A percentile compares a stretch with the other conserved stretches of the same genome.
Evolutionary conservation across 1,140 invertebrate genomes (phyloP).

Genomic region (Bombus superbus): DNA sequence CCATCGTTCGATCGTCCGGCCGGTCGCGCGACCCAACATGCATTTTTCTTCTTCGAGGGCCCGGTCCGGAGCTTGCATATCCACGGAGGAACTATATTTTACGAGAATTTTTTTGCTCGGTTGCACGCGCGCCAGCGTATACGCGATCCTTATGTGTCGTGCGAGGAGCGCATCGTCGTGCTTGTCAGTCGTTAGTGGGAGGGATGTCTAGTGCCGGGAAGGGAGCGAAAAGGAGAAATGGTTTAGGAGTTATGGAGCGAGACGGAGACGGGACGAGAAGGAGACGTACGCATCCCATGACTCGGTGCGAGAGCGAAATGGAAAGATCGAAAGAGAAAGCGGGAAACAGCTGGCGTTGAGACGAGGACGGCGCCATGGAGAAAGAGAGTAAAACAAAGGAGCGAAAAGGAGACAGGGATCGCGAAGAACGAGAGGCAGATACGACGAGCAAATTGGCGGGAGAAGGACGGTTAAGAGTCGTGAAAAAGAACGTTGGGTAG

Average conservation of each 20-base stretch:
- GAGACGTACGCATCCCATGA: background rate
- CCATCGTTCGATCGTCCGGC: slow-evolving; percentile 8
- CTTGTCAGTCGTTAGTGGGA: slow-evolving; percentile 44
- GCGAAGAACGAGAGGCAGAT: background rate
- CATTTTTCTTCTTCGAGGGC: slow-evolving; percentile 46
- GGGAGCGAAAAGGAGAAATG: slow-evolving; percentile 25
- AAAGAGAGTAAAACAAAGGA: slow-evolving; percentile 36
- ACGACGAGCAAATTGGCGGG: background rate
- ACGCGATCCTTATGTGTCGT: slow-evolving; percentile 65
- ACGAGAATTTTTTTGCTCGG: slow-evolving; percentile 36
- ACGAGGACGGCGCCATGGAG: slow-evolving; percentile 23
- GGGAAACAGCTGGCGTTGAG: background rate
- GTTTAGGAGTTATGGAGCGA: background rate
- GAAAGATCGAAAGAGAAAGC: slow-evolving; percentile 7
- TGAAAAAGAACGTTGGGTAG: slow-evolving; percentile 28
- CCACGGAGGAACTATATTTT: slow-evolving; percentile 61
- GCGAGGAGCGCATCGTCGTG: slow-evolving; percentile 49
- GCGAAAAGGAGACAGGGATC: slow-evolving; percentile 8
- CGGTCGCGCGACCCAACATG: slow-evolving; percentile 38
- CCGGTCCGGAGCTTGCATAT: slow-evolving; percentile 18
- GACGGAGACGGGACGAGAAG: background rate
- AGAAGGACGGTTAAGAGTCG: slow-evolving; percentile 10
- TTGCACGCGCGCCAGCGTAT: slow-evolving; percentile 60
- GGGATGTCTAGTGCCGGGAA: background rate
- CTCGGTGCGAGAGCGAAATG: slow-evolving; percentile 24